phyloP scores from a whole-genome alignment of 2,113 vertebrate species.

The Merops nubicus region DNA sequence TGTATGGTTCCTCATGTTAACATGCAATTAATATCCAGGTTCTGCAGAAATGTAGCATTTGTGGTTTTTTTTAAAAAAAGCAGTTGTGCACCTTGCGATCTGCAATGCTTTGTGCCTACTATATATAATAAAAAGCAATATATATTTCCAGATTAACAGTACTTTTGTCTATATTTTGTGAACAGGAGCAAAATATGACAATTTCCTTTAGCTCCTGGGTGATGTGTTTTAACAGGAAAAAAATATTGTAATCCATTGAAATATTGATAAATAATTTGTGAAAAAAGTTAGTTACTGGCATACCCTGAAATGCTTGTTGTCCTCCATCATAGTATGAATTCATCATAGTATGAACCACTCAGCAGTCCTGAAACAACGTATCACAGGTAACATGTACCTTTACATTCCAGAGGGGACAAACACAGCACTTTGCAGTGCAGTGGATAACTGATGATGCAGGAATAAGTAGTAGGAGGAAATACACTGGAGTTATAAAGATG shows the following conservation, averaged over 20 bases:
- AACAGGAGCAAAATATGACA: background rate
- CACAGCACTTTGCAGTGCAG: background rate
- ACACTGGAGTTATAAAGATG: background rate
- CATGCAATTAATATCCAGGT: background rate
- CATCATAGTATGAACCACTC: slow-evolving; percentile 1
- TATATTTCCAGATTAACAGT: background rate
- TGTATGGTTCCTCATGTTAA: background rate
- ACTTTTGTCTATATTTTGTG: background rate
- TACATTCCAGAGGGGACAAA: background rate
- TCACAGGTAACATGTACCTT: background rate
- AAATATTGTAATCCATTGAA: background rate
- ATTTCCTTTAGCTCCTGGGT: background rate
- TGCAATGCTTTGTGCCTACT: background rate
- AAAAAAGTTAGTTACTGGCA: background rate
- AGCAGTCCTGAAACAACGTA: background rate
- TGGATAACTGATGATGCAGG: slow-evolving; percentile 1
- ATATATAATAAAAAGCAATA: background rate
- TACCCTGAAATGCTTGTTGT: background rate
- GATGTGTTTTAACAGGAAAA: background rate
- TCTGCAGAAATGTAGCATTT: background rate
- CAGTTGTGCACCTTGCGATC: background rate
- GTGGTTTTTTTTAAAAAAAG: background rate
- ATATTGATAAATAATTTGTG: slow-evolving; percentile 3
- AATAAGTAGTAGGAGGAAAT: background rate
- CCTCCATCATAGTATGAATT: background rate